Evolutionary conservation across 2,113 vertebrate species (phyloP).

Genomic region (Cairina moschata): DNA sequence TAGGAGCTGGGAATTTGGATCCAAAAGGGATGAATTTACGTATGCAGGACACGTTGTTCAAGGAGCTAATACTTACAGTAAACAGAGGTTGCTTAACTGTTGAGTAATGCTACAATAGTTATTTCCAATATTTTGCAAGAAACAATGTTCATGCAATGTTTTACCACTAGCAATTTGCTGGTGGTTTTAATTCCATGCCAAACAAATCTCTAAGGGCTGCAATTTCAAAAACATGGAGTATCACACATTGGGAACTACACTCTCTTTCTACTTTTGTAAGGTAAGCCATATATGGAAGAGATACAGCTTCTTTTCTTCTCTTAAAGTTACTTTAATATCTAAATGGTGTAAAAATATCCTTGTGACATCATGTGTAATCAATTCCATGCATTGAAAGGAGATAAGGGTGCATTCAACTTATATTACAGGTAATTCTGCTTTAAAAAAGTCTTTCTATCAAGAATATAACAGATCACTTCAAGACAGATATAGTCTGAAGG

Average conservation of each 20-base stretch:
- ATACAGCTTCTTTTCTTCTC: neutral
- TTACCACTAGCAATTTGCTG: conserved; percentile 70
- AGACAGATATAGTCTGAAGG: neutral
- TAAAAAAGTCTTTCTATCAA: neutral
- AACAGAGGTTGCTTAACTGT: conserved; percentile 54
- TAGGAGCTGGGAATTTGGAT: conserved; percentile 50
- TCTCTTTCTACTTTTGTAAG: conserved; percentile 6
- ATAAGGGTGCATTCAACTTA: neutral
- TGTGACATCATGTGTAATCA: neutral
- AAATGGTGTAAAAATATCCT: neutral
- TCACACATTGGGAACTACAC: neutral
- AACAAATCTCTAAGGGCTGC: conserved; percentile 34
- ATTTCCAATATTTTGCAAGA: conserved; percentile 79
- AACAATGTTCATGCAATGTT: conserved; percentile 71
- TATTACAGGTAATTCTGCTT: neutral
- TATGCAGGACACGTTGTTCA: conserved; percentile 62
- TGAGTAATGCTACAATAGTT: conserved; percentile 65
- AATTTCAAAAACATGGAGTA: conserved; percentile 57
- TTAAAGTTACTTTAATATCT: neutral
- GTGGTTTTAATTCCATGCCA: conserved; percentile 73
- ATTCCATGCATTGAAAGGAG: neutral
- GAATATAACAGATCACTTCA: neutral
- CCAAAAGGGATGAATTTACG: conserved; percentile 41
- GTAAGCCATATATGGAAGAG: neutral
- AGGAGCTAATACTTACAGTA: conserved; percentile 54